Percentiles rank a stretch among this genome's conserved stretches.
phyloP scores from a whole-genome alignment of 2,113 vertebrate species.

The Pionites leucogaster region DNA sequence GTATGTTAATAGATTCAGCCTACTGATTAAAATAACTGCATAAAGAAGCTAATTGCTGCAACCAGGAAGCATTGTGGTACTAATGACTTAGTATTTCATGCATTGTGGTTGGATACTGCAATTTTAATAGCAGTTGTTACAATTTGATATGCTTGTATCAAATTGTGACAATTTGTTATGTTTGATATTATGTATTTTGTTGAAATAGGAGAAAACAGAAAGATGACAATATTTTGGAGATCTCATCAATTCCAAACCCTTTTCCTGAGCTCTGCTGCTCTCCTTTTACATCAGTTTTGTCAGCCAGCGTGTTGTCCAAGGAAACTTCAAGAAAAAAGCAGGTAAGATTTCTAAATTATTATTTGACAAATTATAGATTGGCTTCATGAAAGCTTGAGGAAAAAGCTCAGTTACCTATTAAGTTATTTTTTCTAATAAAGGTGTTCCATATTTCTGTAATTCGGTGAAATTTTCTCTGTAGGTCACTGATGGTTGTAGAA shows the following conservation, averaged over 20 bases:
- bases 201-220: constrained; percentile 77
- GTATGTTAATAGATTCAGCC: constrained; percentile 50
- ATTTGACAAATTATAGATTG: not conserved
- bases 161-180: not conserved
- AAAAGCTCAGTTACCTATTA: not conserved
- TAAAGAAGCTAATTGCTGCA: constrained; percentile 17
- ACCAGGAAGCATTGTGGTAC: not conserved
- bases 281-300: constrained; percentile 78
- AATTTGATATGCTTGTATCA: not conserved
- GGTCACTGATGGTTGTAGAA: not conserved
- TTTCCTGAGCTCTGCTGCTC: constrained; percentile 86
- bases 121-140: constrained; percentile 24
- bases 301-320: constrained; percentile 87
- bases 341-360: constrained; percentile 77
- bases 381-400: not conserved
- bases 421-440: not conserved
- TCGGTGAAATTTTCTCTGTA: constrained; percentile 19
- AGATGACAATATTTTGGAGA: constrained; percentile 74
- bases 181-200: constrained; percentile 65
- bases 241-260: constrained; percentile 82
- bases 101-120: not conserved
- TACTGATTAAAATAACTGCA: constrained; percentile 34
- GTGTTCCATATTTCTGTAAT: constrained; percentile 13
- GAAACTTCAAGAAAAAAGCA: constrained; percentile 87
- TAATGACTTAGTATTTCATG: not conserved